Evolutionary conservation across 2,888 invertebrate species (phyloP).

Genomic region (Phortica magna): DNA sequence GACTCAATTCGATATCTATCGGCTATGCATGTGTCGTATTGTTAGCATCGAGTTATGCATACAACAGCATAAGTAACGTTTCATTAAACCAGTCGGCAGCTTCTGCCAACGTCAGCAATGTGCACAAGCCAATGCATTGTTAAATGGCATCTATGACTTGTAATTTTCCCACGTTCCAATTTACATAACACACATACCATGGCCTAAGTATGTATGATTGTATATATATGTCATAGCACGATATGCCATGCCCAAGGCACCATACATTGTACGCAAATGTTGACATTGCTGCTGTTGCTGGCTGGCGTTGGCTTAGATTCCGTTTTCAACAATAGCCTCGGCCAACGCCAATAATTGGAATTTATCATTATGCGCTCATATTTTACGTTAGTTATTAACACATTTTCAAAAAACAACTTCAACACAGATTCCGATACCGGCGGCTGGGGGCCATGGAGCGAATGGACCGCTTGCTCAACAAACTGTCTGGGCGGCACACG

Average conservation of each 20-base stretch:
- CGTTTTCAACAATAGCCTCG: slow-evolving; percentile 1
- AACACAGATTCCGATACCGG: slow-evolving; percentile 85
- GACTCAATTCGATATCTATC: no score
- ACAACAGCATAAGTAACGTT: neutral
- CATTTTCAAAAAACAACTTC: neutral
- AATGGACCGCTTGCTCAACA: slow-evolving; percentile 91
- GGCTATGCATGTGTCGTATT: no score
- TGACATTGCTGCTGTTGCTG: neutral
- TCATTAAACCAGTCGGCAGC: neutral
- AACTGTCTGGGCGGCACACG: slow-evolving; percentile 88
- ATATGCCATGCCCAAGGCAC: neutral
- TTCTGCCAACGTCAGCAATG: neutral
- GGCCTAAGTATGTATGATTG: no score
- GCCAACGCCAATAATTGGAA: slow-evolving; percentile 6
- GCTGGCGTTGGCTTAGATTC: no score
- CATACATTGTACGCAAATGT: neutral
- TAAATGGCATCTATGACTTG: neutral
- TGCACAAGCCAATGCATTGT: neutral
- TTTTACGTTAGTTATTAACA: slow-evolving; percentile 26
- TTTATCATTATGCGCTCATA: slow-evolving; percentile 16
- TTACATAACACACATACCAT: slow-evolving; percentile 8
- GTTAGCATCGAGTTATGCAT: no score
- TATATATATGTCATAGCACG: slow-evolving; percentile 1
- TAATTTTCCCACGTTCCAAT: slow-evolving; percentile 27
- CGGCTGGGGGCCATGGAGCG: slow-evolving; percentile 89